Conservation (phyloP, 2,113 vertebrate genomes). For the Amblyornis subalaris region DNA sequence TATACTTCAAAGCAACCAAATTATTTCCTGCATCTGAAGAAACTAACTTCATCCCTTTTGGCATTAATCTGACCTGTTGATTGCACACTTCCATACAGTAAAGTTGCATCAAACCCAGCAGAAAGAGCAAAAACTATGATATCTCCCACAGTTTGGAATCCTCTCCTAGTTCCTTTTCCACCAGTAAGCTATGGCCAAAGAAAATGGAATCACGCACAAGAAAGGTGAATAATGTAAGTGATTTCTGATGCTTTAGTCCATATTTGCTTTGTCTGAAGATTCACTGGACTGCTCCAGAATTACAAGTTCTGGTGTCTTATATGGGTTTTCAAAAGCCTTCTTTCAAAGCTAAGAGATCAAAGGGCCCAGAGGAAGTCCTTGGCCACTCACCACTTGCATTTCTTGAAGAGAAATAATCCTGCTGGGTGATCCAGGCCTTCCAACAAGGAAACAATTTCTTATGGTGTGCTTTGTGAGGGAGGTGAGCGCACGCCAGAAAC, state of each 20-base stretch:
- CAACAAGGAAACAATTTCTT: slow-evolving; percentile 32
- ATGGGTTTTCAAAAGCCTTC: neutral
- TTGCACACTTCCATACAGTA: neutral
- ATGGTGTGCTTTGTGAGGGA: neutral
- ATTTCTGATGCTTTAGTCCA: neutral
- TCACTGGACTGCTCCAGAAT: neutral
- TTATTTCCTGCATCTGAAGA: neutral
- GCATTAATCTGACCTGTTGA: neutral
- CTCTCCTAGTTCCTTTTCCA: neutral
- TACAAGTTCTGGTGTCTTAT: neutral
- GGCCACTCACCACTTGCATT: neutral
- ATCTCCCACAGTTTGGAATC: neutral
- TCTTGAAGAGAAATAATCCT: slow-evolving; percentile 1
- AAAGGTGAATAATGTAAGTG: neutral
- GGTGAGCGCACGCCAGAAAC: slow-evolving; percentile 18
- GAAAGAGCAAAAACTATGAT: neutral
- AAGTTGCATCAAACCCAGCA: neutral
- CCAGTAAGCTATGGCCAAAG: neutral
- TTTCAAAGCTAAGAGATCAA: neutral
- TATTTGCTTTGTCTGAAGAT: neutral
- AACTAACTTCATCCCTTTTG: neutral
- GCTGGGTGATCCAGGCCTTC: neutral
- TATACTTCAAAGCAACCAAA: slow-evolving; percentile 18
- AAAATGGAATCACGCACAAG: neutral
- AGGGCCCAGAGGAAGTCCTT: neutral